Base-by-base conservation (phyloP, 2,113 vertebrate species). In the Paraplagusia blochii region DNA sequence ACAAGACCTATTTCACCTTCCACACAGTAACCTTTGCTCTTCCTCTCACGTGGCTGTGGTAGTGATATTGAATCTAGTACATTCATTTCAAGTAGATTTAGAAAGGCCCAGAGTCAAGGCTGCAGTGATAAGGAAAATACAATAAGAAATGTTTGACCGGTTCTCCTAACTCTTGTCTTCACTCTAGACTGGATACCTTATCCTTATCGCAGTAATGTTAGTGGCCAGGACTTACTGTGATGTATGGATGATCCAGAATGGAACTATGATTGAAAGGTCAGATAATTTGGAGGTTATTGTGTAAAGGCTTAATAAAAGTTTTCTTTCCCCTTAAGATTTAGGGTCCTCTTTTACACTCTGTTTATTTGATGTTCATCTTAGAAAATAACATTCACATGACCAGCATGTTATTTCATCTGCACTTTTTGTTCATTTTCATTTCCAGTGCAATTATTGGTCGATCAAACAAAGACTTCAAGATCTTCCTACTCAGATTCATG, bases 221-320 rank as follows among this genome's bases (percentile, higher is more conserved):
- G 92, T 99, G 47, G 76, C 93, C 63, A 92, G 97, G 69, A 99
- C 97, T 1, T 98, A 97, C 44, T 99, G 96, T 85, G 97, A 99
- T 39, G 95, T 99, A 50, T 99, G 96, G 97, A 99, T 98, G 96
- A 99, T 99, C 89, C 95, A 99, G 60, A 98, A 98, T 56, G 96
- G 95, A 53, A 99, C 97, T 51, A 92, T 98, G 85, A 98, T 98
- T 76, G 96, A 99, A 93, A 99, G 97, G 97, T 99, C 90, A 61
- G 79, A n/a, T n/a, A n/a, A n/a, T n/a, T n/a, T n/a, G n/a, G n/a
- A n/a, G n/a, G n/a, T n/a, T n/a, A n/a, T n/a, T n/a, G n/a, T n/a
- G n/a, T n/a, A n/a, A n/a, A n/a, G n/a, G n/a, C n/a, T n/a, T n/a
- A n/a, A n/a, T n/a, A n/a, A n/a, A n/a, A n/a, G n/a, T n/a, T n/a